These are phyloP conservation scores for Caenorhabditis sp. DNA, from an alignment of 2,888 invertebrate species.

Conservation along the genomic window DNA sequence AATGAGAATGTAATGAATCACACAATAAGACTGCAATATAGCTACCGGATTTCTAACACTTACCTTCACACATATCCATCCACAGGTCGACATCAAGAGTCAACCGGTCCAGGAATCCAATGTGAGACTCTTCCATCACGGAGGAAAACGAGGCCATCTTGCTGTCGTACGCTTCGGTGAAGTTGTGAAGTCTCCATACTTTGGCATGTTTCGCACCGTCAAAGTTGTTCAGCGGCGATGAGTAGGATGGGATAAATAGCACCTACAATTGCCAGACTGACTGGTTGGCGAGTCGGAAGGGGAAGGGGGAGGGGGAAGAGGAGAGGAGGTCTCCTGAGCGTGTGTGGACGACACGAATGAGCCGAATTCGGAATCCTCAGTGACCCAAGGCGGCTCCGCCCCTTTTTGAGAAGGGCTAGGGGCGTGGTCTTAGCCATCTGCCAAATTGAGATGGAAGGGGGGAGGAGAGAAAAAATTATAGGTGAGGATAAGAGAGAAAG, in stretches of 20 bases:
- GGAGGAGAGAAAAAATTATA: neutral
- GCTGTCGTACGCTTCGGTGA: constrained; percentile 51
- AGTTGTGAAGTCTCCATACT: constrained; percentile 60
- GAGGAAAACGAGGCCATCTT: constrained; percentile 8
- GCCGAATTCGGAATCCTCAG: constrained; percentile 39
- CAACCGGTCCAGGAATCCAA: constrained; percentile 55
- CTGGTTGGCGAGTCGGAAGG: constrained; percentile 14
- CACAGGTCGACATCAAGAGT: constrained; percentile 47
- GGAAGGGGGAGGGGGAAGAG: neutral
- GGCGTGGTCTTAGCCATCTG: constrained; percentile 53
- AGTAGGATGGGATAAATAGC: constrained; percentile 65
- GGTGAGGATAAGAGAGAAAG: neutral
- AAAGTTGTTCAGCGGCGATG: constrained; percentile 34
- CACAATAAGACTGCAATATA: no score
- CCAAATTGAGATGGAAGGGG: constrained; percentile 18
- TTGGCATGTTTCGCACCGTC: constrained; percentile 63
- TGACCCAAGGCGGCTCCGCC: constrained; percentile 29
- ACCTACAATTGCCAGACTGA: constrained; percentile 54
- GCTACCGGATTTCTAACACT: neutral
- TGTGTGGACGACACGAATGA: constrained; percentile 46
- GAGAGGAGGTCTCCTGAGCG: constrained; percentile 27
- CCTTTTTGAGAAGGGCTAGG: constrained; percentile 8
- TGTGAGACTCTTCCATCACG: constrained; percentile 47
- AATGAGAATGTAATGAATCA: constrained; percentile 5
- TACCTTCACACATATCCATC: constrained; percentile 59